These are phyloP conservation scores for Circaetus gallicus DNA, from an alignment of 2,113 vertebrate species.

Conservation along the genomic window DNA sequence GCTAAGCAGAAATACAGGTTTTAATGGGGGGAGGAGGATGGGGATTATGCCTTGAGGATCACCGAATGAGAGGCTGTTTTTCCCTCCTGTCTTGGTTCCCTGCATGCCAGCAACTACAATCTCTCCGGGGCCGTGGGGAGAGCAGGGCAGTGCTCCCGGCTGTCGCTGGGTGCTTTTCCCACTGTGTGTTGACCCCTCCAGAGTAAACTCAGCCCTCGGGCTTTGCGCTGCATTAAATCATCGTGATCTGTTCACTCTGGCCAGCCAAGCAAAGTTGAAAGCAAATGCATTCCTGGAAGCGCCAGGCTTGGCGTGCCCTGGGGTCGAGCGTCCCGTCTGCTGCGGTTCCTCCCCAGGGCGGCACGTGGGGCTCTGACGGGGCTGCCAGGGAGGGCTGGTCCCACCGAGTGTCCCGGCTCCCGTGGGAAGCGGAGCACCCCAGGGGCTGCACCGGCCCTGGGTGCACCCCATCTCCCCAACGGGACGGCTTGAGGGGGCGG, in stretches of 20 bases:
- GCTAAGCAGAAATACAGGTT: conserved; percentile 54
- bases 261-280: neutral
- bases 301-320: neutral
- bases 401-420: fast-evolving
- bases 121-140: fast-evolving
- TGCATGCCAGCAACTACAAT: fast-evolving
- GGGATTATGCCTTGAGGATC: neutral
- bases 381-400: neutral
- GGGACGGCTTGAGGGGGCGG: neutral
- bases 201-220: neutral
- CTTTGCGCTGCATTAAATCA: neutral
- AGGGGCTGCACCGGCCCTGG: fast-evolving
- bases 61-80: neutral
- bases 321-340: neutral
- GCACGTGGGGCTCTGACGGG: fast-evolving
- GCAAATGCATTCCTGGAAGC: neutral
- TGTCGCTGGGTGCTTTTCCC: fast-evolving
- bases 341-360: fast-evolving
- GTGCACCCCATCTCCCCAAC: fast-evolving
- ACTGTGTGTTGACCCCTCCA: neutral
- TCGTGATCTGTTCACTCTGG: neutral
- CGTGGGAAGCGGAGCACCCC: fast-evolving
- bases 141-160: neutral
- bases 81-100: neutral
- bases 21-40: neutral